A percentile compares a stretch with the other conserved stretches of the same genome.
phyloP scores from a whole-genome alignment of 2,113 vertebrate species.

The Phylloscopus whistleri region DNA sequence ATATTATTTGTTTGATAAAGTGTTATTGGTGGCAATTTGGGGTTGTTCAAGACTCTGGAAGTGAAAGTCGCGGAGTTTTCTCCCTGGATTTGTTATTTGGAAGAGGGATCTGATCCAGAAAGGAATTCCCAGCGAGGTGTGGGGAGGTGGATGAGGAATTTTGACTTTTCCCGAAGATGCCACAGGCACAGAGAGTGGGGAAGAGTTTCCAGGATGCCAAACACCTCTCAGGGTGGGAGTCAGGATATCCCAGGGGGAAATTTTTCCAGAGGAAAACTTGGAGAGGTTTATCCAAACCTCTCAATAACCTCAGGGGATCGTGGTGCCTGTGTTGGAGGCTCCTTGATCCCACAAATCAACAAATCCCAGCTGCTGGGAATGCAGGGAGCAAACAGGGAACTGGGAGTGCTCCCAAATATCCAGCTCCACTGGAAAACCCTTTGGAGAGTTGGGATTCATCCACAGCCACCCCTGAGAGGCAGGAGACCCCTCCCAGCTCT shows the following conservation, averaged over 20 bases:
- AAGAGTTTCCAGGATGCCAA: not conserved
- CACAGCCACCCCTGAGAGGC: not conserved
- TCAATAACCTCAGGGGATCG: not conserved
- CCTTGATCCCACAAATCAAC: not conserved
- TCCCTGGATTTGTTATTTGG: not conserved
- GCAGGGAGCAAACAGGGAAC: not conserved
- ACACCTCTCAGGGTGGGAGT: not conserved
- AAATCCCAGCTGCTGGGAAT: not conserved
- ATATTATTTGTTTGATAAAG: not conserved
- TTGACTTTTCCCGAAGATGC: not conserved
- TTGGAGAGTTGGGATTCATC: not conserved
- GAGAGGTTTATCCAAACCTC: not conserved
- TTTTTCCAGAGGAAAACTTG: not conserved
- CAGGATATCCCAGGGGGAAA: fast-evolving
- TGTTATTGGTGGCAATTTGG: not conserved
- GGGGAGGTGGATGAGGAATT: not conserved
- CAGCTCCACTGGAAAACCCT: not conserved
- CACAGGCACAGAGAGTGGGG: not conserved
- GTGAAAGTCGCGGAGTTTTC: not conserved
- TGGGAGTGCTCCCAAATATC: not conserved
- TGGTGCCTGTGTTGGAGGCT: not conserved
- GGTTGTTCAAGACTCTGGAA: not conserved
- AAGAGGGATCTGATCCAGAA: not conserved
- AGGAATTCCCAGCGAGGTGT: not conserved
- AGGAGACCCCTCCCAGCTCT: not conserved